Evolutionary conservation across 2,113 vertebrate species (phyloP).

Genomic region (Chitala chitala): DNA sequence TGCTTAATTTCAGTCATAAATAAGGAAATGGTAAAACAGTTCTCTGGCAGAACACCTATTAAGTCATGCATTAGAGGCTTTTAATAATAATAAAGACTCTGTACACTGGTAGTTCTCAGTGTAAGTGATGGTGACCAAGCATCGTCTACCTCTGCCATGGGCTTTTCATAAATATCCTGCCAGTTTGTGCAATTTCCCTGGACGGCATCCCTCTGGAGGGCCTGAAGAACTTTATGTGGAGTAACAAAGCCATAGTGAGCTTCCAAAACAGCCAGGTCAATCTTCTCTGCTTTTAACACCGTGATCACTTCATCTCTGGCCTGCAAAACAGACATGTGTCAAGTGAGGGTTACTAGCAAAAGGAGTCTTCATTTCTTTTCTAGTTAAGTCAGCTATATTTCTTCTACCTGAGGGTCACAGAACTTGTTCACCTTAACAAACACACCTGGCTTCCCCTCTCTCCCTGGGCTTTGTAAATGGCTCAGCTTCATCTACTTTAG

Average conservation of each 20-base stretch:
- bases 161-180: conserved; percentile 88
- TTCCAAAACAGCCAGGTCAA: conserved; percentile 86
- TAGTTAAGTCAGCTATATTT: no score
- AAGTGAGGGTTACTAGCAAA: no score
- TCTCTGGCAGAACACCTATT: no score
- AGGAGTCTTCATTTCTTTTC: no score
- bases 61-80: no score
- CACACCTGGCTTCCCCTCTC: conserved; percentile 9
- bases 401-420: conserved; percentile 14
- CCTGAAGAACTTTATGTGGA: conserved; percentile 84
- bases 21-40: not conserved
- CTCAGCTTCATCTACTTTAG: not conserved
- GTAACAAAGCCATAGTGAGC: conserved; percentile 91
- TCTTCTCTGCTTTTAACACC: conserved; percentile 90
- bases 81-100: no score
- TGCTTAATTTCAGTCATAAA: not conserved
- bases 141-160: conserved; percentile 83
- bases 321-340: conserved; percentile 53
- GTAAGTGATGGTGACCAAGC: no score
- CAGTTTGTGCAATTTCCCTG: conserved; percentile 71
- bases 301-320: conserved; percentile 95
- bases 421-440: not conserved
- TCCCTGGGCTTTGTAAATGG: conserved; percentile 3
- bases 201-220: conserved; percentile 86
- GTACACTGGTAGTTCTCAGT: no score